Base-by-base conservation (phyloP, 2,888 invertebrate species). In the Pocota personata region DNA sequence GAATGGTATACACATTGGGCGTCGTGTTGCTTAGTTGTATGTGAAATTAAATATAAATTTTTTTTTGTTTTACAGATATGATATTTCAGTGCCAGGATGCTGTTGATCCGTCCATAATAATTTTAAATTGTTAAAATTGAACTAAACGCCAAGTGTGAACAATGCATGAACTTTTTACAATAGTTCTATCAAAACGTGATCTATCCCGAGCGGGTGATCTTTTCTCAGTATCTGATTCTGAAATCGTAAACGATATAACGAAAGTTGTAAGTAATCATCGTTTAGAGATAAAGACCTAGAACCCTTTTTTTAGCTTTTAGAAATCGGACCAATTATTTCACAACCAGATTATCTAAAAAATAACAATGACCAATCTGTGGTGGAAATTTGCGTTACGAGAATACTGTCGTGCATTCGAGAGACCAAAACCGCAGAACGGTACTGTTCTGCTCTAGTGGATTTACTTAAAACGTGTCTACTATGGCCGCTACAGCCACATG, bases 381-480 rank as follows among this genome's bases (percentile, higher is more conserved):
- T 98, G 88, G 98, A 98, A 93, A 98, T 98, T 90, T 98, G 98
- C 92, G 96, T 98, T 82, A 97, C 98, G 1, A 93, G 98, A 87
- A 96, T 98, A 48, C 97, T 97, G 50, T 96, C 97, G 88, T 97
- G 98, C 89, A 96, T 98, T 88, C 95, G 98, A 89, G 98, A 98
- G 93, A 98, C 97, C 0, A 91, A 91, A 46, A 97, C 97, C 37
- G 95, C 98, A 77, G 97, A 98, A 91, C 91, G 96, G 88, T 97
- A 98, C 92, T 97, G 97, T 62, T 95, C 95, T 64, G 95, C 97
- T 0, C 93, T 98, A 88, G 97, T 98, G 21, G 95, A 95, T 46
- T 93, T 98, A 67, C 93, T 98, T 80, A 97, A 97, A 93, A 96
- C 97, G 35, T 98, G 98, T 90, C 93, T 98, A 88, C 95, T 96